A percentile compares a stretch with the other conserved stretches of the same genome.
Evolutionary conservation across 1,140 invertebrate genomes (phyloP).

Genomic region (Ceratina australensis): DNA sequence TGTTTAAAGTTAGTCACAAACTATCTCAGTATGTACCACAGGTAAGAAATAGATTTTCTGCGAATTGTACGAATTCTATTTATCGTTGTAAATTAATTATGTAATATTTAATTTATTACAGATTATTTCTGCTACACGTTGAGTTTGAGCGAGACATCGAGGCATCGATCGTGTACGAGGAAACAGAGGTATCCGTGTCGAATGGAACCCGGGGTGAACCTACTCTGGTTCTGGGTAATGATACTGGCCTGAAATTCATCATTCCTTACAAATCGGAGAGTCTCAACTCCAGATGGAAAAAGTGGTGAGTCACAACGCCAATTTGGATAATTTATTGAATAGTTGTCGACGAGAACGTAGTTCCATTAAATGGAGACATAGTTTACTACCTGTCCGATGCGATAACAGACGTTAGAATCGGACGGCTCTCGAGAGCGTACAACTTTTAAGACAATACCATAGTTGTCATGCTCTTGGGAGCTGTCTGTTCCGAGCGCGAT

Average conservation of each 20-base stretch:
- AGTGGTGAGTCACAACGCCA: conserved; percentile 63
- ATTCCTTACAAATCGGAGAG: conserved; percentile 52
- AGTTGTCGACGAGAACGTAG: too few relatives aligned
- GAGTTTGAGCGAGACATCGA: conserved; percentile 67
- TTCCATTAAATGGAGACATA: background rate
- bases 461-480: background rate
- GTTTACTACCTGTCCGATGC: background rate
- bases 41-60: conserved; percentile 54
- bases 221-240: conserved; percentile 68
- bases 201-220: conserved; percentile 40
- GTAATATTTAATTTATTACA: conserved; percentile 45
- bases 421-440: background rate
- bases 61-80: background rate
- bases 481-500: background rate
- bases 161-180: conserved; percentile 66
- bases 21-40: conserved; percentile 66
- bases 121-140: conserved; percentile 71
- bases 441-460: background rate
- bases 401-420: background rate
- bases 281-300: conserved; percentile 67
- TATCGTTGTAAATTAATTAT: background rate
- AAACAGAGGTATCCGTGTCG: conserved; percentile 18
- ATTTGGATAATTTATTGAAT: background rate
- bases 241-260: conserved; percentile 60
- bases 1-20: conserved; percentile 72